Evolutionary conservation across 2,113 vertebrate genomes (phyloP).

Genomic region (Oophaga pumilio): DNA sequence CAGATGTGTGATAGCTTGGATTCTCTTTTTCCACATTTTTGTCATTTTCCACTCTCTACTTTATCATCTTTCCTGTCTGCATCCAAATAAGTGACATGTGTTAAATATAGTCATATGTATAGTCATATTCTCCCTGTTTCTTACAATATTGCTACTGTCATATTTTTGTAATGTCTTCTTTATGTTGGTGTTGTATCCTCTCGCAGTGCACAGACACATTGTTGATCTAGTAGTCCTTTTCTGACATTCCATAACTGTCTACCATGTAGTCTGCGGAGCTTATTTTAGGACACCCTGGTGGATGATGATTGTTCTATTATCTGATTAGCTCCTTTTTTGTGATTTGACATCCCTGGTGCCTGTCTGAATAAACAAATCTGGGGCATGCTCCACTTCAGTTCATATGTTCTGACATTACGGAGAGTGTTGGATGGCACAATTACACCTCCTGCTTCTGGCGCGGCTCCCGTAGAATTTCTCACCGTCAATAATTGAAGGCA

Average conservation of each 20-base stretch:
- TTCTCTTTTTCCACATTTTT: not conserved
- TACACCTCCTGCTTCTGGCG: conserved; percentile 39
- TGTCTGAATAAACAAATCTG: conserved; percentile 47
- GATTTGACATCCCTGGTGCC: conserved; percentile 39
- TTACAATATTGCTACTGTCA: not conserved
- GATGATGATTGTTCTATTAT: conserved; percentile 35
- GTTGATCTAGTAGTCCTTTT: not conserved
- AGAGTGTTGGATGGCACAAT: conserved; percentile 33
- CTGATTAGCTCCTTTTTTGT: conserved; percentile 32
- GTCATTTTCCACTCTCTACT: not conserved
- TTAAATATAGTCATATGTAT: not conserved
- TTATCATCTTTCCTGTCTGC: not conserved
- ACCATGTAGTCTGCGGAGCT: not conserved
- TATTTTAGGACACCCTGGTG: conserved; percentile 27
- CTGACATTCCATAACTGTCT: not conserved
- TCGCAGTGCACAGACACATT: not conserved
- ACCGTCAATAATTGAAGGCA: conserved; percentile 39
- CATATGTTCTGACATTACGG: conserved; percentile 22
- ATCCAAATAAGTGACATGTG: not conserved
- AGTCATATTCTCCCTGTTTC: not conserved
- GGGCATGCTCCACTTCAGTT: conserved; percentile 28
- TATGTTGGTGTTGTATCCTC: not conserved
- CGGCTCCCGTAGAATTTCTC: conserved; percentile 10
- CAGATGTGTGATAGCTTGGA: not conserved
- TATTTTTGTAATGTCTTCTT: not conserved